Conservation (phyloP, 2,888 invertebrate species). For the Drosophila dives region DNA sequence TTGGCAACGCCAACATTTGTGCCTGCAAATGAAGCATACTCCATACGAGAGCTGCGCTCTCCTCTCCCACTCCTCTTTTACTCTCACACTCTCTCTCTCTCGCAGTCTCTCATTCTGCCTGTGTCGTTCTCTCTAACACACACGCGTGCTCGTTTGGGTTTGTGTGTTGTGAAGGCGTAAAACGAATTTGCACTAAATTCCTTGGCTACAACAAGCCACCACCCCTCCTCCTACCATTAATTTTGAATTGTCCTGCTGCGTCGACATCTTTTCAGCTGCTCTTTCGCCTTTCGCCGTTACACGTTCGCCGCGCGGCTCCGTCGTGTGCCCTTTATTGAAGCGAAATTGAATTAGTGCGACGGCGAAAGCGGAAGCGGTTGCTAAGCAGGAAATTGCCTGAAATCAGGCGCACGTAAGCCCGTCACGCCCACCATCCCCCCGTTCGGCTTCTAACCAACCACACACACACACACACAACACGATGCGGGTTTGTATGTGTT, state of each 20-base stretch:
- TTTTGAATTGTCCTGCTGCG: constrained; percentile 36
- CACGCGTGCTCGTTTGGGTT: constrained; percentile 16
- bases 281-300: constrained; percentile 27
- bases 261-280: constrained; percentile 59
- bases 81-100: background rate
- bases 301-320: constrained; percentile 51
- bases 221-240: background rate
- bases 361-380: constrained; percentile 80
- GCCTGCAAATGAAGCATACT: constrained; percentile 65
- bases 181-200: constrained; percentile 78
- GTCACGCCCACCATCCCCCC: constrained; percentile 18
- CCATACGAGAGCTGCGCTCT: constrained; percentile 35
- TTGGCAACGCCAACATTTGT: constrained; percentile 64
- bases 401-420: constrained; percentile 79
- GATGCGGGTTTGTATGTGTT: constrained; percentile 34
- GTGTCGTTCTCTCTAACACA: background rate
- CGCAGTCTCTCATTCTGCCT: background rate
- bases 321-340: constrained; percentile 77
- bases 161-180: constrained; percentile 59
- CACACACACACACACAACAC: constrained; percentile 6
- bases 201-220: constrained; percentile 30
- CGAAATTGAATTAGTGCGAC: constrained; percentile 79
- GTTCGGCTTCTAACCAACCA: constrained; percentile 3
- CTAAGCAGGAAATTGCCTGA: constrained; percentile 83
- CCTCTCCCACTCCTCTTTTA: background rate